Evolutionary conservation across 2,113 vertebrate species (phyloP), one percentile per base, ranked within the genome.

Genomic region (Rattus norvegicus): DNA sequence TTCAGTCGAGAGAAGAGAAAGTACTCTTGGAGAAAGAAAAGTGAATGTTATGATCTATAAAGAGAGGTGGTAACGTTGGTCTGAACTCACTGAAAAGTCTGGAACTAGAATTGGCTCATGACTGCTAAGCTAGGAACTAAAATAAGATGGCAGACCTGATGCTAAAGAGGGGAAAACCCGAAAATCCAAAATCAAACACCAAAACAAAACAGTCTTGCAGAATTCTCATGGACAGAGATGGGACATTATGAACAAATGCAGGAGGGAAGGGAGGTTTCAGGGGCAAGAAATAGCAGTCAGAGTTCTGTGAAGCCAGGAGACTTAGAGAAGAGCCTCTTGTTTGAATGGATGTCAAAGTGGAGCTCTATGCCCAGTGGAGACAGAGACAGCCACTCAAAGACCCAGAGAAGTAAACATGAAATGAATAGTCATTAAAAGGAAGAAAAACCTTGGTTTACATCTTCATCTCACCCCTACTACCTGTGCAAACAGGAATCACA

Each of bases 1-100:
- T 91, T 88, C 59, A 94, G 87, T 8, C 54, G 17, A 92, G 54
- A 14, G 33, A 96, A 91, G 67, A 93, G 7, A 92, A 94, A 33
- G 54, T 43, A 56, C 72, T 88, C 79, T 80, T 0, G 22, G 59
- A 52, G 17, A 85, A 92, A 91, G 30, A 20, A 92, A 20, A 92
- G 92, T 87, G 33, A 86, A 75, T 88, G 76, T 43, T 69, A 61
- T 86, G 24, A 84, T 93, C 49, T 89, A 73, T 72, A 49, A 0
- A 84, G 59, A 84, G 4, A 83, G 61, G n/a, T 92, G 56, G 36
- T 56, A 92, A 95, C 69, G 85, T 3, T 52, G 2, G 7, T 77
- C 9, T 89, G 8, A 63, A 76, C 56, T 94, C 39, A 87, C 19
- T 52, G 63, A n/a, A 95, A 92, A 43, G 5, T 79, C 24, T 65